A percentile compares a stretch with the other conserved stretches of the same genome.
Evolutionary conservation across 2,113 vertebrate genomes (phyloP).

Genomic region (Nerophis ophidion): DNA sequence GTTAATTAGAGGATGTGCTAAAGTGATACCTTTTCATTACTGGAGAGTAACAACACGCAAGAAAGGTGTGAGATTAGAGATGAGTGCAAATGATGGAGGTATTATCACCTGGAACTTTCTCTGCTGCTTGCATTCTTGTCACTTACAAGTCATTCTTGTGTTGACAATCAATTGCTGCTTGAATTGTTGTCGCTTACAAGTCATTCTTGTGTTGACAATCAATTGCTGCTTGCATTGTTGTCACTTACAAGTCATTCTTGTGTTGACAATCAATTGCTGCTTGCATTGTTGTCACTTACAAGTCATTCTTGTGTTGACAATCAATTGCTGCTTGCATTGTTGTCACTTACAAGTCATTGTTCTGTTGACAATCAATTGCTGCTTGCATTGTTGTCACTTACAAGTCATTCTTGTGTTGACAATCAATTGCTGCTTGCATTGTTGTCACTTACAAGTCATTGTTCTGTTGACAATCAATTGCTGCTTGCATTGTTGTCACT

Average conservation of each 20-base stretch:
- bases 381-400: conserved; percentile 18
- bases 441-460: conserved; percentile 22
- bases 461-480: conserved; percentile 9
- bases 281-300: conserved; percentile 17
- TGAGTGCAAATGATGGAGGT: conserved; percentile 46
- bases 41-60: conserved; percentile 30
- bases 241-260: conserved; percentile 24
- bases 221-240: conserved; percentile 14
- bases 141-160: conserved; percentile 25
- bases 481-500: conserved; percentile 18
- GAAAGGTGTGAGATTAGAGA: conserved; percentile 54
- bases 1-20: conserved; percentile 65
- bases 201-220: conserved; percentile 20
- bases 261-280: conserved; percentile 10
- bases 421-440: conserved; percentile 11
- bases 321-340: conserved; percentile 11
- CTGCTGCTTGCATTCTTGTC: conserved; percentile 16
- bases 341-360: conserved; percentile 24
- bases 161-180: conserved; percentile 8
- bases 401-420: conserved; percentile 24
- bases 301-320: conserved; percentile 22
- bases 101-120: conserved; percentile 30
- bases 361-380: conserved; percentile 8
- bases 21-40: conserved; percentile 62
- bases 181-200: conserved; percentile 18